Evolutionary conservation across 2,113 vertebrate species (phyloP), one percentile per base, ranked within the genome.

Genomic region (Anoplopoma fimbria): DNA sequence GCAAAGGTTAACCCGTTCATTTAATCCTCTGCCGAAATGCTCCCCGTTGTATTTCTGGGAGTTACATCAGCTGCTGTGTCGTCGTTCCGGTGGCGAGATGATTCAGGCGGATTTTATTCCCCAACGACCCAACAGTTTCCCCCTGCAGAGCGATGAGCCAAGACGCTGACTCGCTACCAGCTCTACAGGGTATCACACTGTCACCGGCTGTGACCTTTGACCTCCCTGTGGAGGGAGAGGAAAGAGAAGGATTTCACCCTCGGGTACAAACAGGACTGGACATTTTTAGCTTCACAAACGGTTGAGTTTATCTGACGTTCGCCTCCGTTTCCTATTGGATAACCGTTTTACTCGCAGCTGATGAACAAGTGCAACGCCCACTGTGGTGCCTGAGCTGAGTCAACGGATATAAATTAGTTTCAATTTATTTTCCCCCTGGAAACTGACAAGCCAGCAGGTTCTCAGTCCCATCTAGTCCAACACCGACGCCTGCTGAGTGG

Each of bases 181-280:
- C 67, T 55, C 49, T 49, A 36, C 38, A 9, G 21, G 25, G 45
- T 55, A 7, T 60, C 47, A 19, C 49, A 0, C 23, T 63, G 69
- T 73, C 33, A 45, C 36, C 13, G 55, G n/a, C 55, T 49, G 33
- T 67, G 53, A 83, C 64, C 61, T 84, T 64, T 76, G 69, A 73
- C 40, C 40, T 70, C 69, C 6, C 60, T 36, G 81, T 0, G 2
- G 27, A 47, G 23, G 21, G 14, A 27, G 10, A 13, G 38, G 25
- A n/a, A n/a, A n/a, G 4, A 31, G n/a, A 9, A 10, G 14, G 8
- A 63, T 47, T 17, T 36, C 65, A 19, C 40, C 40, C 57, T 63
- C 15, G 0, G 65, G 73, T 62, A 60, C 13, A 61, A 9, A 25
- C 13, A n/a, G n/a, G n/a, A n/a, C n/a, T n/a, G n/a, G n/a, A n/a